Conservation (phyloP, 64 coral and sea anemone genomes). For the Stichodactyla helianthus region DNA sequence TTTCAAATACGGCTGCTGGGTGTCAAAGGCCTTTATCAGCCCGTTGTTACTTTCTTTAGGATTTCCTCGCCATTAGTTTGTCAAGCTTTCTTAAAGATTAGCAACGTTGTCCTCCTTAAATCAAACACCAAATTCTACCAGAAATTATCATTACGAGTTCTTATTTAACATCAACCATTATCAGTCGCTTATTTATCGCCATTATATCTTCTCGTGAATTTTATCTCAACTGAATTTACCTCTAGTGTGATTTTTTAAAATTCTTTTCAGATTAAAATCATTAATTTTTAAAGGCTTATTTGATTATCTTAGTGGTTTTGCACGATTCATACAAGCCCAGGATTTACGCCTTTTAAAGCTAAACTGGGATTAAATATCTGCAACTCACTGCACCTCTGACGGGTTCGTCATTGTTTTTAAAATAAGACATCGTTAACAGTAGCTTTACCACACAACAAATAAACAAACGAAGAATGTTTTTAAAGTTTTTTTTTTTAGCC, state of each 20-base stretch:
- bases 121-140: conserved; percentile 11
- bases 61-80: background rate
- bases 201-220: background rate
- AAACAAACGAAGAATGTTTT: background rate
- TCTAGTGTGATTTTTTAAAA: background rate
- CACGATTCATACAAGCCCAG: background rate
- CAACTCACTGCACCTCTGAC: background rate
- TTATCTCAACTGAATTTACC: background rate
- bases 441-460: conserved; percentile 28
- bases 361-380: background rate
- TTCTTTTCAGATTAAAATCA: background rate
- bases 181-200: background rate
- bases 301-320: background rate
- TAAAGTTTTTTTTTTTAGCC: background rate
- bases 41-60: background rate
- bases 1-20: background rate
- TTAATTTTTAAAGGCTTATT: background rate
- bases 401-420: background rate
- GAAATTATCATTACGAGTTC: background rate
- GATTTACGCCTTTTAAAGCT: background rate
- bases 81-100: conserved; percentile 1
- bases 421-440: conserved; percentile 20
- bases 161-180: background rate
- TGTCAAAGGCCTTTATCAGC: background rate
- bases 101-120: background rate